Evolutionary conservation across 2,797 vertebrate species (phyloP), one percentile per base, ranked within the genome.

Genomic region (Danio kyathit): DNA sequence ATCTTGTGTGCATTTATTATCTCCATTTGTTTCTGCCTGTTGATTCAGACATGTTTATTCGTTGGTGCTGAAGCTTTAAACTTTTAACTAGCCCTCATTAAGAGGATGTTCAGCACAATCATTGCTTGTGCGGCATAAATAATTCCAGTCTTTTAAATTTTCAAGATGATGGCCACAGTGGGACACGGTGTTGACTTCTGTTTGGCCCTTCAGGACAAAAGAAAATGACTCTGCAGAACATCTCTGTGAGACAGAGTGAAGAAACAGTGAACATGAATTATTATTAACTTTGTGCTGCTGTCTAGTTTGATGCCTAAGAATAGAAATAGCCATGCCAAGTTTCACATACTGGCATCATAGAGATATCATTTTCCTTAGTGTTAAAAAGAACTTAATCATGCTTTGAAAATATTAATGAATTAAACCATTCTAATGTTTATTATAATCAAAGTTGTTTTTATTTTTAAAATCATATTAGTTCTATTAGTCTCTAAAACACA

Each of bases 191-290:
- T 19, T 84, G 38, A 49, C 65, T 65, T 74, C 7, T 63, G 44
- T 79, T 76, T 71, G 71, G 48, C 66, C 57, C 66, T 65, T 21
- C 67, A 82, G 51, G 59, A 81, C 60, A 48, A 79, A 84, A 81
- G 59, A 61, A 54, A 59, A 73, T 63, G 16, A 56, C 46, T 71
- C 21, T 76, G 49, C 48, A 64, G 41, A 54, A 65, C n/a, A 19
- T 57, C 49, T 43, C 63, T 44, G 56, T 12, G 72, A 65, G 52
- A 49, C 7, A 43, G n/a, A 64, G 48, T 54, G 19, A 16, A 56
- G 14, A 12, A 52, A 52, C 29, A 29, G 29, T 1, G 29, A 29
- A 29, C 29, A 29, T 72, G 60, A 75, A 79, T 61, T 19, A 70
- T 80, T 74, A 66, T 56, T 29, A 64, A 80, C 9, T 38, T 74